A percentile compares a stretch with the other conserved stretches of the same genome.
phyloP scores from a whole-genome alignment of 1,140 invertebrate species.

The Platorchestia sp. region DNA sequence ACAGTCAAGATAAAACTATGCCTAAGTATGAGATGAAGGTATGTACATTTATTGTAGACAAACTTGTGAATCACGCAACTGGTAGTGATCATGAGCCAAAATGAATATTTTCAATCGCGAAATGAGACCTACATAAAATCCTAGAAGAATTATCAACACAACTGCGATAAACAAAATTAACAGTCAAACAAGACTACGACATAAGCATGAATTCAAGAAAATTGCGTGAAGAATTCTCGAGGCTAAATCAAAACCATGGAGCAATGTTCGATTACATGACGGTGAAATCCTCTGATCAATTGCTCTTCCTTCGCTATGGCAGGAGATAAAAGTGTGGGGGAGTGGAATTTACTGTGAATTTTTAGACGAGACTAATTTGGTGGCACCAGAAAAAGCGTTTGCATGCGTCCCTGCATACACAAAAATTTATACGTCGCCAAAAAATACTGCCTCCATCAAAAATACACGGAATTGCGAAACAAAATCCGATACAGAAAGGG shows the following conservation, averaged over 20 bases:
- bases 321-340: not conserved
- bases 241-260: not conserved
- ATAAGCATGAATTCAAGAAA: not conserved
- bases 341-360: not conserved
- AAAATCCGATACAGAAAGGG: not conserved
- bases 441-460: constrained; percentile 18
- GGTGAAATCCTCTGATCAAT: not conserved
- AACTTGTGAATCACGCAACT: not conserved
- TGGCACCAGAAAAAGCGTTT: constrained; percentile 18
- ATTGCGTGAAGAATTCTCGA: not conserved
- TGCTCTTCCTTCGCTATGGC: not conserved
- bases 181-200: not conserved
- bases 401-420: constrained; percentile 30
- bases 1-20: not conserved
- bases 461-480: not conserved
- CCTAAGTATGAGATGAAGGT: not conserved
- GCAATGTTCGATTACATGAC: not conserved
- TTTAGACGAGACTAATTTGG: not conserved
- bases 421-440: constrained; percentile 32
- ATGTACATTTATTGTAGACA: not conserved
- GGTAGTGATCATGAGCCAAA: not conserved
- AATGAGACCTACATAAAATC: not conserved
- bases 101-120: not conserved
- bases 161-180: not conserved
- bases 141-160: not conserved